Conservation (phyloP, 2,797 vertebrate species). For the Falco peregrinus region DNA sequence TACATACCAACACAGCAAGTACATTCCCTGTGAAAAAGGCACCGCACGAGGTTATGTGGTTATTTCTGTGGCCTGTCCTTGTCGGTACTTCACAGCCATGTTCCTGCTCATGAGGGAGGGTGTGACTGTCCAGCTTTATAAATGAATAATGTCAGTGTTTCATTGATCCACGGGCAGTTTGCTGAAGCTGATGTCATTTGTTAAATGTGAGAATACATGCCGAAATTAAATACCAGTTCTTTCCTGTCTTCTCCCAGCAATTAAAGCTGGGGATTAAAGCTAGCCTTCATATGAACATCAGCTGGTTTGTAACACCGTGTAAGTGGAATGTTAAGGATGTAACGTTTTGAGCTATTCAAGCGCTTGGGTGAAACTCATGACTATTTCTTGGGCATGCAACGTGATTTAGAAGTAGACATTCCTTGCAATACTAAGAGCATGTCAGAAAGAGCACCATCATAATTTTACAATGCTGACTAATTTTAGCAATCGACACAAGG, state of each 20-base stretch:
- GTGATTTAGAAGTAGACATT: not conserved
- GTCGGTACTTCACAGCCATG: not conserved
- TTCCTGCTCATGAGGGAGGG: not conserved
- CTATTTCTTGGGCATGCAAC: not conserved
- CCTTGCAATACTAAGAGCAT: not conserved
- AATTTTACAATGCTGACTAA: not conserved
- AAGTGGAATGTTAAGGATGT: slow-evolving; percentile 24
- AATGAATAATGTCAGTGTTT: not conserved
- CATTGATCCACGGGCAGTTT: not conserved
- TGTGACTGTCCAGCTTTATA: not conserved
- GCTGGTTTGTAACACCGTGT: slow-evolving; percentile 13
- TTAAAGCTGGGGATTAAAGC: not conserved
- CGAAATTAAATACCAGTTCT: not conserved
- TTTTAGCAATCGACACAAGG: not conserved
- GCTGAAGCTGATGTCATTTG: slow-evolving; percentile 3
- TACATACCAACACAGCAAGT: not conserved
- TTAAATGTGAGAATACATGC: not conserved
- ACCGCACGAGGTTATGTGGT: not conserved
- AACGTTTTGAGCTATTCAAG: slow-evolving; percentile 20
- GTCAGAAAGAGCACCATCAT: not conserved
- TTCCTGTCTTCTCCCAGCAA: not conserved
- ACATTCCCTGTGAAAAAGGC: not conserved
- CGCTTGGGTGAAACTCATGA: not conserved
- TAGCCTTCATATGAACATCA: slow-evolving; percentile 33
- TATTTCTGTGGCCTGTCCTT: not conserved